phyloP scores from a whole-genome alignment of 2,888 invertebrate species.

The Oithona nana region DNA sequence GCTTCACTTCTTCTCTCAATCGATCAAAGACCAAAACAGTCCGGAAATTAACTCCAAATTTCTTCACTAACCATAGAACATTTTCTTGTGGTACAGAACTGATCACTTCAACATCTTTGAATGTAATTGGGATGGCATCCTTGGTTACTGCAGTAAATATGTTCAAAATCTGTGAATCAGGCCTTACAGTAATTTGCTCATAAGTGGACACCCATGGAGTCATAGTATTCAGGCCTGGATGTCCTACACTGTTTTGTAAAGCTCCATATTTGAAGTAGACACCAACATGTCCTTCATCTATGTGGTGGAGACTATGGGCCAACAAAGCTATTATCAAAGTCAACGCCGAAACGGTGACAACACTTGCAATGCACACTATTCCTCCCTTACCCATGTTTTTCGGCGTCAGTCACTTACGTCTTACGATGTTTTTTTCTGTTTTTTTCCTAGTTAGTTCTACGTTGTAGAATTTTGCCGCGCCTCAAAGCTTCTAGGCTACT shows the following conservation, averaged over 20 bases:
- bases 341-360: no score
- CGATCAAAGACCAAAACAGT: not conserved
- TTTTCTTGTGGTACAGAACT: not conserved
- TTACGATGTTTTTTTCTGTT: no score
- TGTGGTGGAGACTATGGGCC: not conserved
- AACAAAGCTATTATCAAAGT: not conserved
- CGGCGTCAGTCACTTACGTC: no score
- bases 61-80: not conserved
- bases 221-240: not conserved
- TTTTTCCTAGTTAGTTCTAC: no score
- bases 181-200: not conserved
- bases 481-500: no score
- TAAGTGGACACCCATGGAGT: not conserved
- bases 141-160: constrained; percentile 1
- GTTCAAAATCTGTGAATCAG: not conserved
- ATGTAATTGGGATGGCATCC: constrained; percentile 1
- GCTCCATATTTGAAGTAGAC: constrained; percentile 11
- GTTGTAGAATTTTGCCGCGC: no score
- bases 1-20: not conserved
- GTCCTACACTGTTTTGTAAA: not conserved
- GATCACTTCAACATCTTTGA: not conserved
- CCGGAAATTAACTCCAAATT: not conserved
- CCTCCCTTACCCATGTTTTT: no score
- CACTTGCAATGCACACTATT: no score
- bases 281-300: constrained; percentile 13